These are phyloP conservation scores for Drosophila nasuta DNA, from an alignment of 1,140 invertebrate species.

Conservation along the genomic window DNA sequence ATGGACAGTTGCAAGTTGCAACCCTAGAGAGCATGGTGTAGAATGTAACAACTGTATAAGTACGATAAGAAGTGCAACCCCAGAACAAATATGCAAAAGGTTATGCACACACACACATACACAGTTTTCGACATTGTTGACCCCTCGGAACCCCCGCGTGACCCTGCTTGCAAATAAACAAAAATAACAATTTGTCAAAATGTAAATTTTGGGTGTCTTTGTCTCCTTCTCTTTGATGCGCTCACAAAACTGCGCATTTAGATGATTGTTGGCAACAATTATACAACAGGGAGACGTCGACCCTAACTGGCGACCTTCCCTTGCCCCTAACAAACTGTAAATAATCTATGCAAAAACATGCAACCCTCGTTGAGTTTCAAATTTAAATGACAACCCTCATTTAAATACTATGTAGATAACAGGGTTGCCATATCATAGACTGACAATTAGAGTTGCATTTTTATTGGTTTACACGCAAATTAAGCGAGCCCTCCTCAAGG, in stretches of 20 bases:
- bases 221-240: background rate
- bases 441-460: constrained; percentile 76
- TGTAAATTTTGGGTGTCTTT: constrained; percentile 67
- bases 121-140: constrained; percentile 57
- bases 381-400: constrained; percentile 47
- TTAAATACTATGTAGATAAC: constrained; percentile 60
- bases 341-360: constrained; percentile 84
- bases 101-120: constrained; percentile 28
- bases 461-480: constrained; percentile 80
- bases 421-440: constrained; percentile 47
- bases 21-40: constrained; percentile 23
- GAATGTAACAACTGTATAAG: constrained; percentile 31
- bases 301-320: constrained; percentile 36
- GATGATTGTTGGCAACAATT: constrained; percentile 65
- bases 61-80: constrained; percentile 28
- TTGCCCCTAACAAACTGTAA: constrained; percentile 60
- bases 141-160: constrained; percentile 51
- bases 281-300: constrained; percentile 38
- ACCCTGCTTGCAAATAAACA: constrained; percentile 53
- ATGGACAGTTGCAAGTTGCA: constrained; percentile 26
- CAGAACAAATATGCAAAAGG: constrained; percentile 40
- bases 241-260: constrained; percentile 57
- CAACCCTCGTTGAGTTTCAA: constrained; percentile 30
- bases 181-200: constrained; percentile 79
- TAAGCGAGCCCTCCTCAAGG: constrained; percentile 51